Conservation (phyloP, 2,888 invertebrate genomes). For the Stenichneumon culpator region DNA sequence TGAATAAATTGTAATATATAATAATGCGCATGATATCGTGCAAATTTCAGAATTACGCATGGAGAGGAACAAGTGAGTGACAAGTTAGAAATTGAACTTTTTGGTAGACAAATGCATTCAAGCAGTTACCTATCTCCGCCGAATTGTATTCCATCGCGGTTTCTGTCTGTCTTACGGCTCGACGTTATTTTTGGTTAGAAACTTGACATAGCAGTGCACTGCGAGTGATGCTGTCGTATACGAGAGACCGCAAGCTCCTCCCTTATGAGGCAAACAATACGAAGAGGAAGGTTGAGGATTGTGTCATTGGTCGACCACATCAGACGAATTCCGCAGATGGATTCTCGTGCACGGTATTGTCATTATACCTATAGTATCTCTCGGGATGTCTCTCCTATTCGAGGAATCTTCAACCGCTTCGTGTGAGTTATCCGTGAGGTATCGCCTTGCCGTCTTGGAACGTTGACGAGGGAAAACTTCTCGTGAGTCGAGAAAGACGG, state of each 20-base stretch:
- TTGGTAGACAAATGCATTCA: neutral
- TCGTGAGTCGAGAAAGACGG: neutral
- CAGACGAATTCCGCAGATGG: conserved; percentile 33
- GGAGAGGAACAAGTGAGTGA: conserved; percentile 10
- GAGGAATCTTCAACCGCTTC: neutral
- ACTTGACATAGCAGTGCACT: conserved; percentile 49
- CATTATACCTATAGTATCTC: conserved; percentile 10
- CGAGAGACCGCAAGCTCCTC: conserved; percentile 40
- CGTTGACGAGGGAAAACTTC: conserved; percentile 11
- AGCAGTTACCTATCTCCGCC: neutral
- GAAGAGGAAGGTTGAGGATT: conserved; percentile 30
- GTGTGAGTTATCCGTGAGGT: conserved; percentile 1
- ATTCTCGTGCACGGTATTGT: conserved; percentile 16
- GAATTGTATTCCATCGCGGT: conserved; percentile 43
- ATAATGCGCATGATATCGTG: neutral
- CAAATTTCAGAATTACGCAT: neutral
- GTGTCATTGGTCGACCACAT: conserved; percentile 37
- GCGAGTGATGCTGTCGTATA: conserved; percentile 26
- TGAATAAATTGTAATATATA: neutral
- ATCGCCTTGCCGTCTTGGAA: neutral
- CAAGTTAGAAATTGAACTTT: conserved; percentile 3
- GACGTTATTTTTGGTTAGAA: conserved; percentile 40
- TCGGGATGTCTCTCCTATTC: neutral
- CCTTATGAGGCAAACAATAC: conserved; percentile 46
- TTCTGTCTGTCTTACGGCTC: conserved; percentile 42